Base-by-base conservation (phyloP, 2,113 vertebrate species). In the Athene cunicularia region DNA sequence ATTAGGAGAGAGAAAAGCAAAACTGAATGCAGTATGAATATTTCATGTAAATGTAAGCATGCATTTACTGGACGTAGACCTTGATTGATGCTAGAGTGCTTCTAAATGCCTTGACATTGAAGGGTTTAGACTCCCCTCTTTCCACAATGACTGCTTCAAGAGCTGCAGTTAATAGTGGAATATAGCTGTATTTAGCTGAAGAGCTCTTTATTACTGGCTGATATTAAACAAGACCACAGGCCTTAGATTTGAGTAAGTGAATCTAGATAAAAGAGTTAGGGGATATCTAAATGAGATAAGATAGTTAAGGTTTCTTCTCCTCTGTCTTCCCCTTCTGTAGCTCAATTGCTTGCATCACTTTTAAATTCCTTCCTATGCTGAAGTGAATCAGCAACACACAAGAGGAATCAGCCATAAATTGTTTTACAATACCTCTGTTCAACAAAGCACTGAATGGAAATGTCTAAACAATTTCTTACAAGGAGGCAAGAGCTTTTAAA, bases 21-120 rank as follows among this genome's bases (percentile, higher is more conserved):
- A 99, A 99, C 98, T 98, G 98, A 99, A 99, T 99, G 99, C 98
- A 96, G 98, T 99, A 99, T 99, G 99, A 99, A 99, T 99, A 99
- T 99, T 99, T 99, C 99, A 99, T 99, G 99, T 99, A 99, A 99
- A 99, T 99, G 99, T 99, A 99, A 99, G 99, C 98, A 98, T 97
- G 98, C 99, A 99, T 99, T 99, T 99, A 99, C 98, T 98, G 99
- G 98, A 99, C 98, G 97, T 97, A 98, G 98, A 98, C 99, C 98
- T 98, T 99, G 99, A 99, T 99, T 99, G 99, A 99, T 99, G 99
- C 98, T 98, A 98, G 98, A 99, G 98, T 99, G 99, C 98, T 98
- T 99, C 98, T 99, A 99, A 99, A 99, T 98, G 98, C 98, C 98
- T 98, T 98, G 98, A 99, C 97, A 98, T 98, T 99, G 99, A 99